Evolutionary conservation across 2,888 invertebrate genomes (phyloP), one percentile per base, ranked within the genome.

Genomic region (Listrodromus nycthemerus): DNA sequence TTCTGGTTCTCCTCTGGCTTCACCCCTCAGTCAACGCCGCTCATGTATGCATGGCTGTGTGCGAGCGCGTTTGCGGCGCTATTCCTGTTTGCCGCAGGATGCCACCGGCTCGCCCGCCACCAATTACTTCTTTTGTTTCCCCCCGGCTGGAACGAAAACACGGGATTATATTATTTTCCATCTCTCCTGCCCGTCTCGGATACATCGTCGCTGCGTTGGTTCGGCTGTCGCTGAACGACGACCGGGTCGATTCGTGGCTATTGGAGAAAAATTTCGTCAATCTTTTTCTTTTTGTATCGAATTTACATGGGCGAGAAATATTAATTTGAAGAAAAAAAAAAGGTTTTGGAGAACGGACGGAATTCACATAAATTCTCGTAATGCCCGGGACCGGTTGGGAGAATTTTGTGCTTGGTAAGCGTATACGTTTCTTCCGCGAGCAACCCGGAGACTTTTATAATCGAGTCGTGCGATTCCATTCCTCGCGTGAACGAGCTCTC

Each of bases 51-150:
- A 30, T 37, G 37, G 6, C 24, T 67, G 41, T 24, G 30, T 48
- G 7, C 50, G 37, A 21, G 7, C 48, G 27, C 27, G n/a, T 61
- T 67, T 63, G 37, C n/a, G 50, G 48, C 37, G 63, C 74, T 78
- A 63, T 58, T 71, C 65, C 76, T 58, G 71, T n/a, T 77, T 41
- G 74, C 75, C 78, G 70, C 84, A 81, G 78, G 24, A 84, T 71
- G 81, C 81, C 66, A 81, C 77, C 74, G 30, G 79, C 79, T 79
- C 79, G 66, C 61, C 61, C 79, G 76, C 76, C 80, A 78, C 84
- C 74, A 84, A 84, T 84, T 81, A 84, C 75, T 80, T 84, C 84
- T 84, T 84, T 84, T 84, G 84, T 84, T 84, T 78, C 65, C 75
- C 77, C 58, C 48, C 48, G 65, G 70, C 27, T 45, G 78, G 58